These are phyloP conservation scores for Echiichthys vipera DNA, from an alignment of 2,797 vertebrate genomes.

Conservation along the genomic window DNA sequence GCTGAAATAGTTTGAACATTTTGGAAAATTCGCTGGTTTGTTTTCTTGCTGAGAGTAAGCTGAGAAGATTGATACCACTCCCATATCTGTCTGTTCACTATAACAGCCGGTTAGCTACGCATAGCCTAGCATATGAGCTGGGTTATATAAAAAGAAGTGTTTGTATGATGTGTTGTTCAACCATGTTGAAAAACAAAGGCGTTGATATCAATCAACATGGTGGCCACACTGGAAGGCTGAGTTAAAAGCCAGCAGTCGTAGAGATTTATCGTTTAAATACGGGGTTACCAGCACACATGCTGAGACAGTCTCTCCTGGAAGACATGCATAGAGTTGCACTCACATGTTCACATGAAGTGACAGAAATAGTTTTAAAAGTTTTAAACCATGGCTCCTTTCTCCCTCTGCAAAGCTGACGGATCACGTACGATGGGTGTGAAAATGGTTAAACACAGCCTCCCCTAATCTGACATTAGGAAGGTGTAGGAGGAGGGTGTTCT, in stretches of 20 bases:
- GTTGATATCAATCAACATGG: not conserved
- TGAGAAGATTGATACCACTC: not conserved
- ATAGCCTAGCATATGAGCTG: not conserved
- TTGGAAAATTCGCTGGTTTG: slow-evolving; percentile 11
- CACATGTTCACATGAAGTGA: not conserved
- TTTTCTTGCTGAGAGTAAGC: slow-evolving; percentile 1
- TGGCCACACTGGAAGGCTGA: not conserved
- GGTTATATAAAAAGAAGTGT: not conserved
- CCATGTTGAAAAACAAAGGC: not conserved
- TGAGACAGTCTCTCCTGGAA: too few relatives aligned
- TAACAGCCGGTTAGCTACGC: not conserved
- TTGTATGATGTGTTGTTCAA: not conserved
- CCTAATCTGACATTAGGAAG: not conserved
- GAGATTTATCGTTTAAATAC: too few relatives aligned
- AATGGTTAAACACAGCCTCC: not conserved
- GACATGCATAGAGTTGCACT: not conserved
- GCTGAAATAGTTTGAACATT: slow-evolving; percentile 16
- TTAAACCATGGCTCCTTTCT: not conserved
- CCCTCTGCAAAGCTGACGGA: not conserved
- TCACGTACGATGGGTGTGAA: not conserved
- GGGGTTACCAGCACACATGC: too few relatives aligned
- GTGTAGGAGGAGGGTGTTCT: not conserved
- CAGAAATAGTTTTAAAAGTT: not conserved
- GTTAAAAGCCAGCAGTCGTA: not conserved
- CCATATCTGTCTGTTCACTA: not conserved